Conservation (phyloP, 2,113 vertebrate genomes). For the Shinisaurus crocodilurus region DNA sequence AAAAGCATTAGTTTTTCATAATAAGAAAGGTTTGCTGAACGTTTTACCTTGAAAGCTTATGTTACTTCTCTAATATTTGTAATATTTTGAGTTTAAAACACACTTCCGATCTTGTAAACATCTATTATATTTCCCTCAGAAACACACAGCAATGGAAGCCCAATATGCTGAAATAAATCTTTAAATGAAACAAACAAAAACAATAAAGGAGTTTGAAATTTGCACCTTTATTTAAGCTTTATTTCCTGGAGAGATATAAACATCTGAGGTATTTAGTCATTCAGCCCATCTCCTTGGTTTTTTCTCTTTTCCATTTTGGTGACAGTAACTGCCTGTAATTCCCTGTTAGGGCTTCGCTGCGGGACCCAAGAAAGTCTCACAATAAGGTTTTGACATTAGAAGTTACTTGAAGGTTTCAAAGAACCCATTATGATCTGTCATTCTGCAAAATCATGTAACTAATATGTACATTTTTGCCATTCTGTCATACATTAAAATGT, state of each 20-base stretch:
- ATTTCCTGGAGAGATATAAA: neutral
- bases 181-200: neutral
- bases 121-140: neutral
- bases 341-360: slow-evolving; percentile 52
- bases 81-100: no score
- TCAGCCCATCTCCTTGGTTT: neutral
- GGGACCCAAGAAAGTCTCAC: slow-evolving; percentile 57
- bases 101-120: neutral
- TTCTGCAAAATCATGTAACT: slow-evolving; percentile 52
- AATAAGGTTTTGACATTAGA: slow-evolving; percentile 65
- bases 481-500: slow-evolving; percentile 54
- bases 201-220: neutral
- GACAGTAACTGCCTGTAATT: slow-evolving; percentile 43
- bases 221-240: neutral
- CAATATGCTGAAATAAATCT: neutral
- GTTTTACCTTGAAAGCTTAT: no score
- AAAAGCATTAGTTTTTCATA: no score
- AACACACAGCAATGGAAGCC: neutral
- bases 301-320: slow-evolving; percentile 39
- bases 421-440: slow-evolving; percentile 55
- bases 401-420: slow-evolving; percentile 61
- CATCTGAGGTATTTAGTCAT: neutral
- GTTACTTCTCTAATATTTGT: no score
- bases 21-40: no score
- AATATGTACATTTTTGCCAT: slow-evolving; percentile 62